Conservation (phyloP, 2,113 vertebrate species). For the Odocoileus virginianus region DNA sequence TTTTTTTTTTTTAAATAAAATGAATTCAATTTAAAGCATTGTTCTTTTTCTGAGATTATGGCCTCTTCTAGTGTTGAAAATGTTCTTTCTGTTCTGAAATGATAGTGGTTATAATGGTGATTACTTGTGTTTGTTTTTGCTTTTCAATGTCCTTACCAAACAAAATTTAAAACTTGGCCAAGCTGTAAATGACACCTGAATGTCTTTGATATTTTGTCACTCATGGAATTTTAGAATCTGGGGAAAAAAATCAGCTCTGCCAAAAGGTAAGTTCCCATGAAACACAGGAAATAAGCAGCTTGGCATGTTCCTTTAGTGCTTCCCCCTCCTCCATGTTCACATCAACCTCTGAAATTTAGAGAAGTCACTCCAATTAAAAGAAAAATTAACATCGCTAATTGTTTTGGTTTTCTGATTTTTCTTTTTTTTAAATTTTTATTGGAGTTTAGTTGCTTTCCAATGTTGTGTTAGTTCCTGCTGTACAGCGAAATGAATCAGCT, state of each 20-base stretch:
- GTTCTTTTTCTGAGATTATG: neutral
- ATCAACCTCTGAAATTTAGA: neutral
- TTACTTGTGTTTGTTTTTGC: neutral
- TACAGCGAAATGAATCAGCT: neutral
- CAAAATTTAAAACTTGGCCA: neutral
- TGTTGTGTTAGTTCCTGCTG: neutral
- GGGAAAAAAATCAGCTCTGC: neutral
- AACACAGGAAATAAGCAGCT: neutral
- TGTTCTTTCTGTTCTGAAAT: neutral
- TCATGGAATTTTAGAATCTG: neutral
- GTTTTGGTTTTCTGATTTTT: neutral
- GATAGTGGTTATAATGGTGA: neutral
- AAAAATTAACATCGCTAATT: neutral
- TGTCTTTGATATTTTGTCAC: neutral
- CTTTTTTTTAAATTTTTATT: neutral
- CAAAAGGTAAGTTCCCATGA: neutral
- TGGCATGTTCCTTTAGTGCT: rapidly evolving
- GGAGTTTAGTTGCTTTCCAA: neutral
- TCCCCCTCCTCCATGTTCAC: neutral
- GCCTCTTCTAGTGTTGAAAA: neutral
- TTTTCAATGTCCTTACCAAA: neutral
- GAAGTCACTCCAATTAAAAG: neutral
- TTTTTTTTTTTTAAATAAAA: conserved; percentile 27
- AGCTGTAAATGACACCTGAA: neutral
- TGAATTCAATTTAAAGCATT: conserved; percentile 18